A percentile compares a stretch with the other conserved stretches of the same genome.
Evolutionary conservation across 1,140 invertebrate genomes (phyloP).

Genomic region (Leucophenga varia): DNA sequence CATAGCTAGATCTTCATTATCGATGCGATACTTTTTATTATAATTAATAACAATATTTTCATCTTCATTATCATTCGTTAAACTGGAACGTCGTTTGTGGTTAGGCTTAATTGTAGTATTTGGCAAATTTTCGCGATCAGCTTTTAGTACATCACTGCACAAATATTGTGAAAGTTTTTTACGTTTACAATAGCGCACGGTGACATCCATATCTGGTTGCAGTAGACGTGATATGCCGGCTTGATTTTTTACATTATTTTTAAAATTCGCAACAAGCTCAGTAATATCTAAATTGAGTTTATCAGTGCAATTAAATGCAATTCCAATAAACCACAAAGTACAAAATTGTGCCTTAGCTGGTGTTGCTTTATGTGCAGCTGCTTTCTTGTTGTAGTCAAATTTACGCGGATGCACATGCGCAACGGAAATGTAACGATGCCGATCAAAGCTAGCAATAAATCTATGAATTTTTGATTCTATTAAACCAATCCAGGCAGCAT

Average conservation of each 20-base stretch:
- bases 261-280: slow-evolving; percentile 84
- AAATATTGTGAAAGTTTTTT: slow-evolving; percentile 78
- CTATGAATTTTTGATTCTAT: slow-evolving; percentile 96
- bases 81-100: no score
- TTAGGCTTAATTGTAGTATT: no score
- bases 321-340: slow-evolving; percentile 96
- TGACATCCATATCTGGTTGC: no score
- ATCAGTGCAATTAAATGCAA: slow-evolving; percentile 85
- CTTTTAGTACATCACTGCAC: slow-evolving; percentile 68
- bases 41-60: no score
- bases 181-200: slow-evolving; percentile 69
- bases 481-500: slow-evolving; percentile 69
- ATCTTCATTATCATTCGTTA: no score
- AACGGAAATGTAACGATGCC: slow-evolving; percentile 85
- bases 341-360: slow-evolving; percentile 57
- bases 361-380: slow-evolving; percentile 42
- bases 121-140: slow-evolving; percentile 71
- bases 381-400: slow-evolving; percentile 58
- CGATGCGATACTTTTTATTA: no score
- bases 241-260: no score
- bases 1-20: no score
- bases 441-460: slow-evolving; percentile 88
- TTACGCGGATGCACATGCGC: slow-evolving; percentile 95
- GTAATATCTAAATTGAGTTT: slow-evolving; percentile 92
- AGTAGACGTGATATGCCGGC: no score